Conservation (phyloP, 1,140 invertebrate species). For the Forficula auricularia region DNA sequence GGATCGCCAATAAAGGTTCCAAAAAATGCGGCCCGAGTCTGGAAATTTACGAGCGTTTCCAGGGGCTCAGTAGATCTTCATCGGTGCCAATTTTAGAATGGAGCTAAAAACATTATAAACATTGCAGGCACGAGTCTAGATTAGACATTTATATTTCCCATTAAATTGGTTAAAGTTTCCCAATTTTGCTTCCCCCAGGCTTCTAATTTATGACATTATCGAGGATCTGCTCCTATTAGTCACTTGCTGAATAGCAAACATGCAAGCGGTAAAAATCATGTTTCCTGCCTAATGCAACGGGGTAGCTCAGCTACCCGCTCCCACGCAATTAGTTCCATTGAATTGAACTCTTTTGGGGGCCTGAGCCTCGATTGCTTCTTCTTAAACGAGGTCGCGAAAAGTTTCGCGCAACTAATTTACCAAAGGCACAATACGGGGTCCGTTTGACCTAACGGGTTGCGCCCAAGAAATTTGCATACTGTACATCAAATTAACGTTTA, state of each 20-base stretch:
- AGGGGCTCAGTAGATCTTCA: not conserved
- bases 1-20: not conserved
- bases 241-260: conserved; percentile 7
- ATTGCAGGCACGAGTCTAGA: conserved; percentile 8
- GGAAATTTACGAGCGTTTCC: not conserved
- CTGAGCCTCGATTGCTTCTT: too few species aligned
- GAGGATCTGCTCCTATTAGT: conserved; percentile 5
- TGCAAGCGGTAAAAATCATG: not conserved
- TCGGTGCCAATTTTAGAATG: too few species aligned
- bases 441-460: too few species aligned
- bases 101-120: conserved; percentile 3
- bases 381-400: too few species aligned
- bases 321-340: too few species aligned
- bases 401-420: too few species aligned
- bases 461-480: conserved; percentile 1
- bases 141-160: conserved; percentile 11
- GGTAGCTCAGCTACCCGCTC: too few species aligned
- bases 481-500: not conserved
- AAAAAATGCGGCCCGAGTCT: not conserved
- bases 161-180: conserved; percentile 11
- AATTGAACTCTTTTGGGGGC: too few species aligned
- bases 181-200: conserved; percentile 7
- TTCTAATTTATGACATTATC: conserved; percentile 8
- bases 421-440: too few species aligned
- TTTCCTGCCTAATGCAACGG: too few species aligned